These are phyloP conservation scores for Nothoprocta perdicaria DNA, from an alignment of 2,113 vertebrate species.

Conservation along the genomic window DNA sequence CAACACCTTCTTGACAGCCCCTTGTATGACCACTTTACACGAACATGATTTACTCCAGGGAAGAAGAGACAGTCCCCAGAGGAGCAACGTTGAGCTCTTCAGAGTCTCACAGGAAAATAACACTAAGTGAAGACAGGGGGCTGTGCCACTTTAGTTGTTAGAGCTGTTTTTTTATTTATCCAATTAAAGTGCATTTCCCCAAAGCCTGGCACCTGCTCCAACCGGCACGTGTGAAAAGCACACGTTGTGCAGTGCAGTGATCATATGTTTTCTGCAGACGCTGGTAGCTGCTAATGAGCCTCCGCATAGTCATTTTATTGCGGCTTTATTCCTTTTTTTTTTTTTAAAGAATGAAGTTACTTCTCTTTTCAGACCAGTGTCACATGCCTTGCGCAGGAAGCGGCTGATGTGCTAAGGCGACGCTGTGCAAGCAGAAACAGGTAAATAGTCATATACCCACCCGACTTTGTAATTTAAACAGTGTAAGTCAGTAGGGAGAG, in stretches of 20 bases:
- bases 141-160: constrained; percentile 18
- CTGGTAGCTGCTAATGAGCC: constrained; percentile 29
- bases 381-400: constrained; percentile 47
- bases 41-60: background rate
- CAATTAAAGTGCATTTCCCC: constrained; percentile 60
- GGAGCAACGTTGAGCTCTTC: background rate
- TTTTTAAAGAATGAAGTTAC: background rate
- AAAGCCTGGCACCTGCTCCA: constrained; percentile 34
- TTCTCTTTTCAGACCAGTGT: constrained; percentile 45
- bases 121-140: background rate
- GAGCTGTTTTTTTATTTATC: constrained; percentile 27
- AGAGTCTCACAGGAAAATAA: constrained; percentile 19
- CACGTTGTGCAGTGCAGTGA: background rate
- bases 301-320: constrained; percentile 33
- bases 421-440: constrained; percentile 72
- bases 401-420: constrained; percentile 68
- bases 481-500: constrained; percentile 77
- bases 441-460: constrained; percentile 73
- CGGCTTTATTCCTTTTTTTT: background rate
- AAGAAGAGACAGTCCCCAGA: background rate
- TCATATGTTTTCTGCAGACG: constrained; percentile 36
- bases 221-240: constrained; percentile 22
- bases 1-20: background rate
- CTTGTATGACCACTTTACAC: background rate
- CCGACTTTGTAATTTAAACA: constrained; percentile 82